Evolutionary conservation across 2,888 invertebrate species (phyloP), one percentile per base, ranked within the genome.

Genomic region (Seira ritae): DNA sequence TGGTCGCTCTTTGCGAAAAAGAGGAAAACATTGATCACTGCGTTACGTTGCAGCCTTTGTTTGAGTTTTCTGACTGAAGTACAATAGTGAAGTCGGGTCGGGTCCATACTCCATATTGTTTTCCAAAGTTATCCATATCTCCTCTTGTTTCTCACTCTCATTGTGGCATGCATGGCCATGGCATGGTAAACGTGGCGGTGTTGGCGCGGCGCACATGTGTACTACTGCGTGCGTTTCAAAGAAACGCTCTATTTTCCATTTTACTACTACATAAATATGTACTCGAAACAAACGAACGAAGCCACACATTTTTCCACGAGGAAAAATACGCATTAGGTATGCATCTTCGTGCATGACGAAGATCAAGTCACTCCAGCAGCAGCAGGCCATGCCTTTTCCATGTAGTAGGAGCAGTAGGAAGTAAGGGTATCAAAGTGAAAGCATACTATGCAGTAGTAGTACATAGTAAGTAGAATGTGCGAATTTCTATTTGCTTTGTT

Each of bases 251-350:
- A 50, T 50, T 50, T 50, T 50, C 15, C 12, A 42, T 42, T 42
- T 12, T 42, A n/a, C n/a, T n/a, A n/a, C n/a, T n/a, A n/a, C n/a
- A n/a, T n/a, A n/a, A n/a, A n/a, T n/a, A n/a, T n/a, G n/a, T n/a
- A n/a, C n/a, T 42, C 42, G 42, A 12, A 42, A 42, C 42, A 42
- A 42, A 12, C 42, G n/a, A n/a, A n/a, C n/a, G n/a, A n/a, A n/a
- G 8, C 50, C 17, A n/a, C 50, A 50, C 50, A n/a, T 12, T 50
- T 50, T 50, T 50, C 15, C 50, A 50, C 12, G 17, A n/a, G 50
- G 50, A 50, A 50, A 50, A 50, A 50, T 50, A 50, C 50, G 50
- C 50, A 50, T 50, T 50, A 50, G 50, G 50, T 50, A 50, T 50
- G 50, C 50, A 50, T 50, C 50, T 50, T 50, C 50, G 50, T 50